phyloP scores from a whole-genome alignment of 2,888 invertebrate genomes.

The Lordiphosa fenestrarum region DNA sequence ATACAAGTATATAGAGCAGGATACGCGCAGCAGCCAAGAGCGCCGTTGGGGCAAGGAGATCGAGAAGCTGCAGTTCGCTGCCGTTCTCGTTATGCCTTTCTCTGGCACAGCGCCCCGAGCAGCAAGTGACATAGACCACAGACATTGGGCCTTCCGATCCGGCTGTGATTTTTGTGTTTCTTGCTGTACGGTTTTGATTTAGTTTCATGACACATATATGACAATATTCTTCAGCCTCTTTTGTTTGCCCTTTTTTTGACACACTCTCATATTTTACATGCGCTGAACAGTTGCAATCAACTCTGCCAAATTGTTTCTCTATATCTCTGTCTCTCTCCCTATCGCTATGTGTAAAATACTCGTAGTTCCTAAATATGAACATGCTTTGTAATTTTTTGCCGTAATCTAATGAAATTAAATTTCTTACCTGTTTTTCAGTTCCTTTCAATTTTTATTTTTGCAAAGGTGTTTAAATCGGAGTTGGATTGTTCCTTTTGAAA shows the following conservation, averaged over 20 bases:
- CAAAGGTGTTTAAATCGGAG: no score
- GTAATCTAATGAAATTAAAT: constrained; percentile 20
- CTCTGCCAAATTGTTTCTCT: neutral
- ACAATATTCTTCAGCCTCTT: neutral
- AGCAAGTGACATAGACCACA: no score
- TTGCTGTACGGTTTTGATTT: no score
- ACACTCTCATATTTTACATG: constrained; percentile 1
- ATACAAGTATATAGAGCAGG: constrained; percentile 4
- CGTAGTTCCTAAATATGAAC: constrained; percentile 24
- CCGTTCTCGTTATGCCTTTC: no score
- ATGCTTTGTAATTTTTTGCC: constrained; percentile 31
- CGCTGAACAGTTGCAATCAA: constrained; percentile 4
- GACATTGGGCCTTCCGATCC: no score
- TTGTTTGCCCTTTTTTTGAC: neutral
- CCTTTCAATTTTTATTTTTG: neutral
- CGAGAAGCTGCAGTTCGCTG: no score
- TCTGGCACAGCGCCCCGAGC: no score
- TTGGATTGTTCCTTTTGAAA: no score
- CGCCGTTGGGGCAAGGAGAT: no score
- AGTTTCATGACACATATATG: neutral
- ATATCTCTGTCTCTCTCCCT: constrained; percentile 15
- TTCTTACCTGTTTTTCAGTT: constrained; percentile 14
- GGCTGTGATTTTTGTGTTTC: no score
- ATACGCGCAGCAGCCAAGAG: no score
- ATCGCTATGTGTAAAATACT: constrained; percentile 24